phyloP scores from a whole-genome alignment of 2,797 vertebrate species.

The Sebastiscus tertius region DNA sequence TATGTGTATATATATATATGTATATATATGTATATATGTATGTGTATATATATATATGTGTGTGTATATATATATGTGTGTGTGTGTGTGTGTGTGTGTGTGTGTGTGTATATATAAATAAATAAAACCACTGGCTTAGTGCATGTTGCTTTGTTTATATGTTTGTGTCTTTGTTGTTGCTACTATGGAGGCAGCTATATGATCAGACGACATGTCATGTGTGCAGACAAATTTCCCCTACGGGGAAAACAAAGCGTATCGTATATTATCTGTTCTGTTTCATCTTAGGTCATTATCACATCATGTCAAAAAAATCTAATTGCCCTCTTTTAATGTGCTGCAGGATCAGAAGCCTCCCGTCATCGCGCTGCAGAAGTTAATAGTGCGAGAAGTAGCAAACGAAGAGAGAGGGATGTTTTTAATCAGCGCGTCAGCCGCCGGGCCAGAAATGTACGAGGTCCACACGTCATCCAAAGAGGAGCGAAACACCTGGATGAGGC shows the following conservation, averaged over 20 bases:
- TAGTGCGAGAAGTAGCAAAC: constrained; percentile 96
- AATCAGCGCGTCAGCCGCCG: constrained; percentile 92
- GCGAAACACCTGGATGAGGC: constrained; percentile 94
- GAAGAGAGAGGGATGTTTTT: constrained; percentile 97
- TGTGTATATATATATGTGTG: too few relatives aligned
- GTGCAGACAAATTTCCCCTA: not conserved
- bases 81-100: too few relatives aligned
- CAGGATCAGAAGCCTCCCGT: constrained; percentile 97
- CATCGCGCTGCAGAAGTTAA: constrained; percentile 94
- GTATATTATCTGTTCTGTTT: not conserved
- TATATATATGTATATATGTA: too few relatives aligned
- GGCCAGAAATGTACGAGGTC: constrained; percentile 98
- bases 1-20: too few relatives aligned
- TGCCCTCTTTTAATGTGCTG: not conserved
- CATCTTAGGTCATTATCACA: not conserved
- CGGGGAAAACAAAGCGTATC: not conserved
- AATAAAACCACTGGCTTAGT: too few relatives aligned
- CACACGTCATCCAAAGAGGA: constrained; percentile 93
- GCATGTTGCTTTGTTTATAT: too few relatives aligned
- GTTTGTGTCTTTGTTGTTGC: too few relatives aligned
- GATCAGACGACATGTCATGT: not conserved
- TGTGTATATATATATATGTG: too few relatives aligned
- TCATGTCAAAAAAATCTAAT: not conserved
- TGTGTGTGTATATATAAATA: too few relatives aligned
- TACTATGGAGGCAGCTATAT: not conserved